phyloP scores from a whole-genome alignment of 2,113 vertebrate genomes.

The Brachirus orientalis region DNA sequence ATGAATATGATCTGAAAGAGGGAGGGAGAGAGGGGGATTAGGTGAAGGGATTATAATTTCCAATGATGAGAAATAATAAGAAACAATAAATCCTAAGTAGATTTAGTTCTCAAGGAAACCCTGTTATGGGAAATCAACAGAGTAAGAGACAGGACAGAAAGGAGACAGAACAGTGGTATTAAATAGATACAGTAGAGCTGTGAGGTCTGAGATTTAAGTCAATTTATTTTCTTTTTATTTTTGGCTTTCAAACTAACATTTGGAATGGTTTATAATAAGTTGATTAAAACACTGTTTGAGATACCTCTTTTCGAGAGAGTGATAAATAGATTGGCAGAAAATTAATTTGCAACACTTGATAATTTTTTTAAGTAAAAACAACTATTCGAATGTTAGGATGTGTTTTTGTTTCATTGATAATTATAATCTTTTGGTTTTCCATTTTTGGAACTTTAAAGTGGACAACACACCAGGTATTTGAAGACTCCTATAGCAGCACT shows the following conservation, averaged over 20 bases:
- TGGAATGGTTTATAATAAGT: neutral
- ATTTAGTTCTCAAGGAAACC: conserved; percentile 84
- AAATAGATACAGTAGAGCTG: conserved; percentile 59
- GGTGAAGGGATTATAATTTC: conserved; percentile 78
- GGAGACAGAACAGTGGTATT: conserved; percentile 67
- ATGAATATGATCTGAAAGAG: conserved; percentile 80
- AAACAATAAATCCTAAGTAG: conserved; percentile 83
- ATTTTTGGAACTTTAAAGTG: too few species aligned
- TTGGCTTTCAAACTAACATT: neutral
- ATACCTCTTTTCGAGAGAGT: too few species aligned
- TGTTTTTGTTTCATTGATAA: too few species aligned
- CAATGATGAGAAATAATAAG: conserved; percentile 82
- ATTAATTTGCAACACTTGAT: neutral
- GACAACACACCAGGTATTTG: too few species aligned
- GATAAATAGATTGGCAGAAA: neutral
- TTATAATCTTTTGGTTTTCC: neutral
- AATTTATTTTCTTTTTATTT: neutral
- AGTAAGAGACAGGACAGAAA: conserved; percentile 67
- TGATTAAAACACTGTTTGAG: neutral
- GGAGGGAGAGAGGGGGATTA: conserved; percentile 71
- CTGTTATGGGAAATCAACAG: conserved; percentile 78
- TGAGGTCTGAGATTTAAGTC: conserved; percentile 29
- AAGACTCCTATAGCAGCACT: too few species aligned
- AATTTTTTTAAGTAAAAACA: neutral
- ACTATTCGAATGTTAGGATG: too few species aligned